phyloP scores from a whole-genome alignment of 2,113 vertebrate genomes.

The Pan troglodytes region DNA sequence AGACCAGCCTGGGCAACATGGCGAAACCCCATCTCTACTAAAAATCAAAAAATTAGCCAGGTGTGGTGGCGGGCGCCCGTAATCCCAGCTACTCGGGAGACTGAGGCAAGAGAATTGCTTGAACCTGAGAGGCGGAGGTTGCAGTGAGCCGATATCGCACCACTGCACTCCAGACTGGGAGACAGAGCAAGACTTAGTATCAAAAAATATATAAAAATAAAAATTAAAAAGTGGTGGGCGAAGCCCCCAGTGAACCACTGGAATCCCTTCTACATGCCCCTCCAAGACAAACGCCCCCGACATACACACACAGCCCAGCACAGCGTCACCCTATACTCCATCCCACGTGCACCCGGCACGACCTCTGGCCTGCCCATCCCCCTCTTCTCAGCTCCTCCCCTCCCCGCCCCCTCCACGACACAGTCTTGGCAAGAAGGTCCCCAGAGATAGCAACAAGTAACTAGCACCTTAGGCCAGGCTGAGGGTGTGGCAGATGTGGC shows the following conservation, averaged over 20 bases:
- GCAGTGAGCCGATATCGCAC: no score
- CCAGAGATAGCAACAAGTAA: not conserved
- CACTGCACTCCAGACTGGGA: no score
- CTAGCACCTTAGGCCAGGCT: not conserved
- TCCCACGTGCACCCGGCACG: no score
- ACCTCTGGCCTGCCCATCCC: not conserved
- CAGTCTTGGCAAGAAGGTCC: not conserved
- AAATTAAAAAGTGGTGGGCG: not conserved
- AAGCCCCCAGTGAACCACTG: not conserved
- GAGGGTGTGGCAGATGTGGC: not conserved
- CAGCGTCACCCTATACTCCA: fast-evolving
- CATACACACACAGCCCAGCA: not conserved
- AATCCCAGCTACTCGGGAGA: no score
- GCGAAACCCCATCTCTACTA: no score
- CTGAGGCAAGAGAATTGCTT: no score
- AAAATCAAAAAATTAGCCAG: no score
- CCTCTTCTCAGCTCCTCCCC: not conserved
- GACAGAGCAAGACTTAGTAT: no score
- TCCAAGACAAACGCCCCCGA: not conserved
- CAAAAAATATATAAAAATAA: no score
- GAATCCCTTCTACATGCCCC: not conserved
- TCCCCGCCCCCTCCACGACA: not conserved
- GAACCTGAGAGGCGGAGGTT: no score
- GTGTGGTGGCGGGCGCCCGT: no score
- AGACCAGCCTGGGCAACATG: no score